A percentile compares a stretch with the other conserved stretches of the same genome.
phyloP scores from a whole-genome alignment of 2,113 vertebrate genomes.

The Macrotus californicus region DNA sequence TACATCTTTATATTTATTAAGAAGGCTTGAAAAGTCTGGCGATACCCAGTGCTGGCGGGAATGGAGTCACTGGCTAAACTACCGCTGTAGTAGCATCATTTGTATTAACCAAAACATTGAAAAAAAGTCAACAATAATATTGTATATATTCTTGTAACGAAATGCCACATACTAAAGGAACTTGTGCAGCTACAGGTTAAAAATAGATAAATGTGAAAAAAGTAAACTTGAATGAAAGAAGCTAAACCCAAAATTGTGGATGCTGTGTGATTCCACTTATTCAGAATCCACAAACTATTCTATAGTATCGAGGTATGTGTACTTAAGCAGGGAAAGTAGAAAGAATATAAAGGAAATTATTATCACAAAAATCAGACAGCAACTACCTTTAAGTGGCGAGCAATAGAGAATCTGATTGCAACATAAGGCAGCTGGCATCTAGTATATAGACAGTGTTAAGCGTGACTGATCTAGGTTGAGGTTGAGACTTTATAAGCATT shows the following conservation, averaged over 20 bases:
- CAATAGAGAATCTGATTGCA: not conserved
- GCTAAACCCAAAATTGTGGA: not conserved
- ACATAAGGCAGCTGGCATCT: not conserved
- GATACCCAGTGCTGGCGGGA: not conserved
- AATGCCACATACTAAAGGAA: not conserved
- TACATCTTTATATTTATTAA: not conserved
- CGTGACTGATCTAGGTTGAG: too few species aligned
- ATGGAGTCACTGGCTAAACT: not conserved
- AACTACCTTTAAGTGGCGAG: not conserved
- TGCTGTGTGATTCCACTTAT: not conserved
- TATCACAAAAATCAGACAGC: not conserved
- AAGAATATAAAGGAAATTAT: not conserved
- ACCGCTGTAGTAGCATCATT: not conserved
- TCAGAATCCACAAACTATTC: not conserved
- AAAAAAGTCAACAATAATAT: not conserved
- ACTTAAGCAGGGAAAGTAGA: not conserved
- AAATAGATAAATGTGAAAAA: not conserved
- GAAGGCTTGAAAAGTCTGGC: not conserved
- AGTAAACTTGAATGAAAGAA: not conserved
- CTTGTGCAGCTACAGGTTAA: not conserved
- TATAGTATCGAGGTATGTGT: not conserved
- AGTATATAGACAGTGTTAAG: not conserved
- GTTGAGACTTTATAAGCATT: not conserved
- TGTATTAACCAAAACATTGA: not conserved
- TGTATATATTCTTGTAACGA: not conserved